phyloP scores from a whole-genome alignment of 1,140 invertebrate genomes.

The Neotoxoptera formosana region DNA sequence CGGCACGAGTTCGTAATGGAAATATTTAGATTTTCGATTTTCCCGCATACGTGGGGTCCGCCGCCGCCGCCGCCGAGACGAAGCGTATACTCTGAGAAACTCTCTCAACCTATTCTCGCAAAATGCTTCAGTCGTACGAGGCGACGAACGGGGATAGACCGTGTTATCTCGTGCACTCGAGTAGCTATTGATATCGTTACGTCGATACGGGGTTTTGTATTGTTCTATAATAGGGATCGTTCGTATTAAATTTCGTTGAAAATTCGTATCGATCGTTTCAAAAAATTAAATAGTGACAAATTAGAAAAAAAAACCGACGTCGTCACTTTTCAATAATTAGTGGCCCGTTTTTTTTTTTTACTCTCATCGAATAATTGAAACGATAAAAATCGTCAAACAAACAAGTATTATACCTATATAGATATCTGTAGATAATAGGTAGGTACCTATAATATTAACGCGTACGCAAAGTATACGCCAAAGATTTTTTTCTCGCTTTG shows the following conservation, averaged over 20 bases:
- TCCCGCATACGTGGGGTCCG: background rate
- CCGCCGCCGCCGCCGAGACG: no score
- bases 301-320: background rate
- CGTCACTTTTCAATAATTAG: background rate
- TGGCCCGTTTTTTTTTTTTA: background rate
- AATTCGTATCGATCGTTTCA: background rate
- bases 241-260: background rate
- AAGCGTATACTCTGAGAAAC: background rate
- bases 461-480: background rate
- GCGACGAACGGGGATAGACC: background rate
- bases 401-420: background rate
- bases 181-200: background rate
- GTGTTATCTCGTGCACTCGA: background rate
- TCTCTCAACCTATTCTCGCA: background rate
- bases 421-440: no score
- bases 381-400: background rate
- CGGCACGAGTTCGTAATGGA: background rate
- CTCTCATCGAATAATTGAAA: background rate
- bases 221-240: background rate
- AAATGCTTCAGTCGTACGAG: background rate
- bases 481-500: background rate
- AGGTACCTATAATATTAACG: background rate
- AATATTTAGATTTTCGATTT: background rate
- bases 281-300: background rate
- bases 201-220: background rate